Base-by-base conservation (phyloP, 2,888 invertebrate genomes). In the Sarcophaga caerulescens region DNA sequence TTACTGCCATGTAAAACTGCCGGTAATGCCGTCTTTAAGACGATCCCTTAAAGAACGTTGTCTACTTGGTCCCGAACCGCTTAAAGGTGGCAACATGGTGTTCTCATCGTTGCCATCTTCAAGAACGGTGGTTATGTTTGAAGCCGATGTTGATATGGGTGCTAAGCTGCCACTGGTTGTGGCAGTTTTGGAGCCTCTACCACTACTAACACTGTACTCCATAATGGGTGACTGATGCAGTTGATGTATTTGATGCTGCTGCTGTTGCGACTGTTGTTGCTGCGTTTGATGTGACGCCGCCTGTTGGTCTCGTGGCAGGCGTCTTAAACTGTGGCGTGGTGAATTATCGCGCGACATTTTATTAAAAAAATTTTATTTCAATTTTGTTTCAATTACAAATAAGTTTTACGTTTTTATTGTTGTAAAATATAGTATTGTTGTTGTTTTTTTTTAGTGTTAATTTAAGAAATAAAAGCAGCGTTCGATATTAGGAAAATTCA, bases 1-100 rank as follows among this genome's bases (percentile, higher is more conserved):
- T 96, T 94, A 96, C 96, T 96, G 96, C 96, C 96, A 96, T 90
- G 95, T 95, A 92, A 96, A 96, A 90, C 96, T 96, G 93, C 96
- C 96, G 73, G 96, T 95, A 91, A 96, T 96, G 91, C 96, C 96
- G 88, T 96, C 96, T 92, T 96, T 95, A 76, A 96, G 95, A 81
- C 96, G 95, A 92, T 96, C 96, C 93, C 96, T 96, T 90, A 96
- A 94, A 76, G 96, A 96, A 87, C 96, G 95, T 91, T 96, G 96
- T 82, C 96, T 94, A 85, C 96, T 95, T 81, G 96, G 96, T 89
- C 94, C 94, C 76, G 93, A 90, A 19, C 93, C 93, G 85, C 89
- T 92, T 44, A 92, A 83, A 17, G 93, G 92, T 88, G 93, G 93
- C 84, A 93, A 85, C 73, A 91, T 92, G 81, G 92, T 89, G 84